Conservation (phyloP, 2,113 vertebrate species). For the Actinemys pallida region DNA sequence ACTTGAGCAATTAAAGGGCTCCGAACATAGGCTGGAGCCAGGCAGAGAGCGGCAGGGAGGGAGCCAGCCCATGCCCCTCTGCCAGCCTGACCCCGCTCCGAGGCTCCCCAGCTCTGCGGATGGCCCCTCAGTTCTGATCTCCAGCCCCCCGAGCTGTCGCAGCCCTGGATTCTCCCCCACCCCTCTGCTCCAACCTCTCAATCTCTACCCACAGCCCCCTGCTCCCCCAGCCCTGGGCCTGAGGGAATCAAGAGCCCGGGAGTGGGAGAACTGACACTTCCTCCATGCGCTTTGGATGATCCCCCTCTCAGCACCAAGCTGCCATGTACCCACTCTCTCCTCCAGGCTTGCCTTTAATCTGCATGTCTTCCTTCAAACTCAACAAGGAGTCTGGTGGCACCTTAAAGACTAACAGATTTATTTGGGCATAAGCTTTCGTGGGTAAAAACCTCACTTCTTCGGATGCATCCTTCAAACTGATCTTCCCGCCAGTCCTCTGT, state of each 20-base stretch:
- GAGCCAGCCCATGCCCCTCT: background rate
- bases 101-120: background rate
- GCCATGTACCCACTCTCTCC: background rate
- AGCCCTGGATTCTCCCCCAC: background rate
- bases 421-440: too few relatives aligned
- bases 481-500: background rate
- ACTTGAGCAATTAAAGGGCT: background rate
- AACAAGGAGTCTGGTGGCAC: too few relatives aligned
- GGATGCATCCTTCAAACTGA: background rate
- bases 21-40: too few relatives aligned
- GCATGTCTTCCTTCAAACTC: background rate
- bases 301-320: background rate
- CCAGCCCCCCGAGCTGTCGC: accelerated
- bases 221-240: background rate
- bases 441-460: too few relatives aligned
- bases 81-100: too few relatives aligned
- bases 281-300: too few relatives aligned
- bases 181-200: background rate
- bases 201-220: background rate
- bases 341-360: background rate
- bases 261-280: too few relatives aligned
- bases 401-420: too few relatives aligned
- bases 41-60: accelerated
- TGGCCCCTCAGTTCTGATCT: background rate
- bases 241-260: too few relatives aligned